Percentiles rank a stretch among this genome's conserved stretches.
phyloP scores from a whole-genome alignment of 2,888 invertebrate genomes.

The Agrochola macilenta region DNA sequence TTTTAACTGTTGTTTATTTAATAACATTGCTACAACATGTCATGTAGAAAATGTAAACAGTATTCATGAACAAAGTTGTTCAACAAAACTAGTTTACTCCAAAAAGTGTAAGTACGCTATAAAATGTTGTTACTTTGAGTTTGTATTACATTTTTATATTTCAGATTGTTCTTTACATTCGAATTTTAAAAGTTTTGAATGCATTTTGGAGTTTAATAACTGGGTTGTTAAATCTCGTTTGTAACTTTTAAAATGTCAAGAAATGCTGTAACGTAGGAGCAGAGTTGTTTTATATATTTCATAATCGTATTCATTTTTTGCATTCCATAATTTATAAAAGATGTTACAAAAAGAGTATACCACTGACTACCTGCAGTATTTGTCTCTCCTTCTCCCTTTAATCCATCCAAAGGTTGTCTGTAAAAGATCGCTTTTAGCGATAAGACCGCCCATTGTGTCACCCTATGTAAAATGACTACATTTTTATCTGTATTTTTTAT shows the following conservation, averaged over 20 bases:
- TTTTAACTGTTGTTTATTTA: slow-evolving; percentile 36
- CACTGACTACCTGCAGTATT: no score
- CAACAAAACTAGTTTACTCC: slow-evolving; percentile 49
- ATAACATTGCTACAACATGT: slow-evolving; percentile 30
- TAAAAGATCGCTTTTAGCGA: no score
- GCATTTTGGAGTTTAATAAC: slow-evolving; percentile 46
- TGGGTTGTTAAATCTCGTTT: slow-evolving; percentile 21
- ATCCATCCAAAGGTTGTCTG: no score
- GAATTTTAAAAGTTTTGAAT: slow-evolving; percentile 54
- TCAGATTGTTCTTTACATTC: slow-evolving; percentile 53
- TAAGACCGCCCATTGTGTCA: no score
- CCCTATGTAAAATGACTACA: no score
- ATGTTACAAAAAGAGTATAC: no score
- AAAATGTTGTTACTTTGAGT: slow-evolving; percentile 46
- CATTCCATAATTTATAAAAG: no score
- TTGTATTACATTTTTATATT: slow-evolving; percentile 52
- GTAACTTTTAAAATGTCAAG: slow-evolving; percentile 27
- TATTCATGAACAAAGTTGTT: slow-evolving; percentile 44
- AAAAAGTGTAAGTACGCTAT: slow-evolving; percentile 47
- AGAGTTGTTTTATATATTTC: not conserved
- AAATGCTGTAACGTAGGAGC: not conserved
- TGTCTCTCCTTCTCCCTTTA: no score
- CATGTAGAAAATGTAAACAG: slow-evolving; percentile 38
- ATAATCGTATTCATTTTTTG: no score
- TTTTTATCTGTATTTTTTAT: no score